Evolutionary conservation across 2,113 vertebrate genomes (phyloP), one percentile per base, ranked within the genome.

Genomic region (Rhynchopsitta pachyrhyncha): DNA sequence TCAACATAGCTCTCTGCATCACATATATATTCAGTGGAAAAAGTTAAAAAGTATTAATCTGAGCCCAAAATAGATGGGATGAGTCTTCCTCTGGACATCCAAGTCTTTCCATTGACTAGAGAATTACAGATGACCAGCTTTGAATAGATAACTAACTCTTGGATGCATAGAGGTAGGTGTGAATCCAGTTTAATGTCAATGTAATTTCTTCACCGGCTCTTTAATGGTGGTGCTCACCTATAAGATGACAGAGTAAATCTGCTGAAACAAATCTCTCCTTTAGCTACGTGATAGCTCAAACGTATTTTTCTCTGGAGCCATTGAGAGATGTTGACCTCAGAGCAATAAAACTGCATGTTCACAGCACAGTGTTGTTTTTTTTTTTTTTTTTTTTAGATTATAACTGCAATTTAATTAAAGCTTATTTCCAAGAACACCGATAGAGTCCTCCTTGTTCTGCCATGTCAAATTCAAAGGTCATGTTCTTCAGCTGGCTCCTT

Each of bases 381-480:
- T 24, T 47, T 20, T 20, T 46, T 33, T 67, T 63, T 75, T 35
- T 39, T 35, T 39, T 1, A 90, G 90, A 96, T 96, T 96, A 90
- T 73, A 70, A 49, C 47, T 41, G 93, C 74, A 90, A 88, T 92
- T 68, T 46, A 86, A 90, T 75, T 25, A 52, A 23, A 55, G 57
- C 35, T 82, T 50, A 59, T 88, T 91, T 86, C 85, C 82, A 64
- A 62, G 88, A 88, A 79, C 31, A 3, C 90, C 90, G 96, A 96
- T 94, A 94, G 68, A 70, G 57, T n/a, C 52, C 59, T 90, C n/a
- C 67, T 35, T 47, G 62, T 71, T 49, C 69, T 83, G 76, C 76
- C 90, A 69, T 84, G 80, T n/a, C 33, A 64, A 68, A 84, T 55
- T 63, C 93, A 96, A 96, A 95, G 90, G 92, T 93, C 88, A 7